Percentiles rank a stretch among this genome's conserved stretches.
These are phyloP conservation scores for Heteronetta atricapilla DNA, from an alignment of 2,113 vertebrate species.

Conservation along the genomic window DNA sequence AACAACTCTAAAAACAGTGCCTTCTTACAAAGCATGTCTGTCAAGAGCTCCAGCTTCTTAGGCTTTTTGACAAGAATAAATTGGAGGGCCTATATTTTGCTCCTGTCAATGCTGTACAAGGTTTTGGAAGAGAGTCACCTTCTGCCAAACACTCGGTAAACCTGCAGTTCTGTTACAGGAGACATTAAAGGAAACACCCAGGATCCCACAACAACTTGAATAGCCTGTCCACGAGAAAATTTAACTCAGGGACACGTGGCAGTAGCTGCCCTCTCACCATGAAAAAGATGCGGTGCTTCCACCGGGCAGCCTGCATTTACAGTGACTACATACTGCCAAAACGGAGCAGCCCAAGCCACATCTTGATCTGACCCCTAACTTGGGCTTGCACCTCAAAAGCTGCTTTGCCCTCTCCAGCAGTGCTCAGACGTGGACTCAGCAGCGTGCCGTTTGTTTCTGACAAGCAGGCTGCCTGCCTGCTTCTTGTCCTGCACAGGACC, in stretches of 20 bases:
- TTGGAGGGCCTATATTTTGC: not conserved
- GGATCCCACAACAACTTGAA: not conserved
- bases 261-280: not conserved
- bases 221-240: not conserved
- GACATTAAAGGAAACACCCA: slow-evolving; percentile 34
- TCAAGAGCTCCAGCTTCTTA: not conserved
- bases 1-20: slow-evolving; percentile 1
- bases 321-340: rapidly evolving
- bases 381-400: not conserved
- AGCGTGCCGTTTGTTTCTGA: not conserved
- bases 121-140: slow-evolving; percentile 10
- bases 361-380: not conserved
- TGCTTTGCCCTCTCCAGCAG: not conserved
- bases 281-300: not conserved
- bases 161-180: not conserved
- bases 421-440: not conserved
- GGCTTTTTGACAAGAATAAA: slow-evolving; percentile 17
- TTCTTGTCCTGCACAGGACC: not conserved
- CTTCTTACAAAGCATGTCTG: not conserved
- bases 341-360: not conserved
- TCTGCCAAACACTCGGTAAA: slow-evolving; percentile 29
- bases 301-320: not conserved
- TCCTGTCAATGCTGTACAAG: slow-evolving; percentile 7
- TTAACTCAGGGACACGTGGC: not conserved
- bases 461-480: not conserved